Evolutionary conservation across 2,888 invertebrate genomes (phyloP).

Genomic region (Orthonychiurus folsomi): DNA sequence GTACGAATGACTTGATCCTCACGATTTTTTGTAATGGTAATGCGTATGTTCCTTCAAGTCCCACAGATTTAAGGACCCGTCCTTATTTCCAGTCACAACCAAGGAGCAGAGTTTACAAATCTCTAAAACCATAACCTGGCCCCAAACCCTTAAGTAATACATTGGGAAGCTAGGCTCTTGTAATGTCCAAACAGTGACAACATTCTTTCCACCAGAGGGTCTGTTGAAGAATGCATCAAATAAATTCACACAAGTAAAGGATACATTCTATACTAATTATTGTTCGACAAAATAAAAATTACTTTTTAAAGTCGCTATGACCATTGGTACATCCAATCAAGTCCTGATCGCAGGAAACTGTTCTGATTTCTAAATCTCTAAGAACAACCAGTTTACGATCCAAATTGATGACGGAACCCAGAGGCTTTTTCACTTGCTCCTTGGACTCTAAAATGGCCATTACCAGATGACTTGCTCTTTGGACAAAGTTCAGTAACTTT

Average conservation of each 20-base stretch:
- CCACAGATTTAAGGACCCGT: conserved; percentile 35
- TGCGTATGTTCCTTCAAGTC: conserved; percentile 31
- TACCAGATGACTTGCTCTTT: conserved; percentile 23
- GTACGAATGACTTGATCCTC: conserved; percentile 33
- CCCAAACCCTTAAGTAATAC: conserved; percentile 36
- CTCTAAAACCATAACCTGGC: conserved; percentile 29
- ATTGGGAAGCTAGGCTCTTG: conserved; percentile 36
- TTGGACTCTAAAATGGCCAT: conserved; percentile 27
- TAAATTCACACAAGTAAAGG: neutral
- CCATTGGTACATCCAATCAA: conserved; percentile 35
- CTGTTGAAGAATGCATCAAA: too few relatives aligned
- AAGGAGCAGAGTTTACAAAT: conserved; percentile 25
- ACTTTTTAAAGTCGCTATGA: neutral
- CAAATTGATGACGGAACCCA: conserved; percentile 10
- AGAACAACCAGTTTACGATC: conserved; percentile 27
- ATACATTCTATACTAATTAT: neutral
- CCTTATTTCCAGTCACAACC: conserved; percentile 30
- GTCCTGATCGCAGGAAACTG: conserved; percentile 28
- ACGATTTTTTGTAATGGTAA: conserved; percentile 33
- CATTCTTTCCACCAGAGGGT: conserved; percentile 20
- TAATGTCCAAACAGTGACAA: conserved; percentile 35
- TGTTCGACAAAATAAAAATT: neutral
- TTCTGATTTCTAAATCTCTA: conserved; percentile 33
- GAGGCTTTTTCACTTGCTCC: conserved; percentile 16
- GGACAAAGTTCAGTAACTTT: conserved; percentile 23